Evolutionary conservation across 37 sponge, comb jelly and placozoan genomes (phyloP), one percentile per base, ranked within the genome.

Genomic region (Agelas oroides): DNA sequence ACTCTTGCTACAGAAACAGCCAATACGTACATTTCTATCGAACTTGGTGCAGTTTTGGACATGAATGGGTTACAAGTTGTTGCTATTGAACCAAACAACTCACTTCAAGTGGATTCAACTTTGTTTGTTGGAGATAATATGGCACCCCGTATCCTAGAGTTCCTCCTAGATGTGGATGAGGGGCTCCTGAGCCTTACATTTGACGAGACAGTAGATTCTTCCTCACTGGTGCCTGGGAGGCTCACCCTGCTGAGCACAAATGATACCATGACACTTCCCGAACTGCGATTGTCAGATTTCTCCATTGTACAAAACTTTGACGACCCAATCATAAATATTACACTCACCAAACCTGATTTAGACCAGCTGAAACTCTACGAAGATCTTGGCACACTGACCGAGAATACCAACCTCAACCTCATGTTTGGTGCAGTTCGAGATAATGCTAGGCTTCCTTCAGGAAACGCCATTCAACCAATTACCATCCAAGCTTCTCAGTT

Each of bases 181-280:
- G 95, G 95, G 8, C 34, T 69, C 24, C n/a, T 97, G 15, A 68
- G 60, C 2, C 85, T 97, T 0, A 92, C 95, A 15, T 97, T 94
- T 83, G 75, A 90, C 76, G 97, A 97, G 71, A 86, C 88, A 14
- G 92, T 96, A 12, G 62, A 78, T 76, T 92, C 86, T 33, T 46
- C 56, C 13, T 59, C 70, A 56, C 36, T 93, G 30, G 5, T 18
- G 18, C 75, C 75, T 25, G 55, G 58, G 3, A 23, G 23, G 14
- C 58, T 88, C 59, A 70, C 68, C 30, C 13, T 85, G 11, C 46
- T 80, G 14, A 27, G 62, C 14, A 31, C 77, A n/a, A 80, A 73
- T 77, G 86, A 86, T 17, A 83, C 84, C 2, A 36, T 78, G 73
- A 52, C 46, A 12, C 20, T 25, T 20, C 84, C 84, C 36, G 52